These are phyloP conservation scores for Bombycilla garrulus DNA, from an alignment of 2,113 vertebrate species.

Conservation along the genomic window DNA sequence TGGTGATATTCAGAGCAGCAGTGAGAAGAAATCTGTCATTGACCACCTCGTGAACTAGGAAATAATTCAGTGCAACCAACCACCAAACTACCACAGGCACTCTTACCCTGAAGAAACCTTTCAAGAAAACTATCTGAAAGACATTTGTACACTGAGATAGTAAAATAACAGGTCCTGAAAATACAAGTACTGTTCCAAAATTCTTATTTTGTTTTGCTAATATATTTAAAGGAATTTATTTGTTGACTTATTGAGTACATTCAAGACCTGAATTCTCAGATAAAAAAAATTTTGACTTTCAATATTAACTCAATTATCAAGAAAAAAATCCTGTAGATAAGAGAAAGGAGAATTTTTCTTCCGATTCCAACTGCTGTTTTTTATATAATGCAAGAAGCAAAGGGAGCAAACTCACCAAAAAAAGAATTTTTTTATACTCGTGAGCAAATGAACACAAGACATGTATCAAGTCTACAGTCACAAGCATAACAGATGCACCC, in stretches of 20 bases:
- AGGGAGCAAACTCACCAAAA: neutral
- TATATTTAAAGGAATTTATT: neutral
- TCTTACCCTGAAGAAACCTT: neutral
- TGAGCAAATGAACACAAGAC: neutral
- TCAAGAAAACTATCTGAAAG: neutral
- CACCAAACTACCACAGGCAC: neutral
- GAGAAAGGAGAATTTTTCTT: neutral
- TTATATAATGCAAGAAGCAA: neutral
- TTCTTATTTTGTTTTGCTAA: neutral
- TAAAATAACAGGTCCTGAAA: neutral
- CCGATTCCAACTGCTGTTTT: neutral
- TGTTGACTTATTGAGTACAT: neutral
- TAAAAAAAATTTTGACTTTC: neutral
- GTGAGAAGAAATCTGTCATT: neutral
- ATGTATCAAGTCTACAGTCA: neutral
- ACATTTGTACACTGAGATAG: neutral
- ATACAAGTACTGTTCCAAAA: neutral
- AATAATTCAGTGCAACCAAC: neutral
- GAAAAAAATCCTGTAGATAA: neutral
- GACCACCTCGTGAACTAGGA: neutral
- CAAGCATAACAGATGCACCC: slow-evolving; percentile 32
- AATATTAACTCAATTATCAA: neutral
- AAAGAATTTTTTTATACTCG: neutral
- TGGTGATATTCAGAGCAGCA: neutral
- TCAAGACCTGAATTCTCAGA: neutral